Conservation (phyloP, 2,888 invertebrate species). For the Lagria hirta region DNA sequence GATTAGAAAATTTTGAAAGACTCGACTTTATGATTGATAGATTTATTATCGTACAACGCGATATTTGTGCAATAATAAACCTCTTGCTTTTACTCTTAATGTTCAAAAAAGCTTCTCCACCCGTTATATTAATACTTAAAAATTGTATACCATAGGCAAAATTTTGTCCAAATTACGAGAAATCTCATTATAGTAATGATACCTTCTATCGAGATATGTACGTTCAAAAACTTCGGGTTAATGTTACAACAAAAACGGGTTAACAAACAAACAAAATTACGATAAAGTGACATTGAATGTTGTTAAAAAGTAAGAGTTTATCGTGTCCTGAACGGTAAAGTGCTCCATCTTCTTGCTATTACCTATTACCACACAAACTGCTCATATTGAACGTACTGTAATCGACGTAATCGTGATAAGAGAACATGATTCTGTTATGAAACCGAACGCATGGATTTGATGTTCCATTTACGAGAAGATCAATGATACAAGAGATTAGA, state of each 20-base stretch:
- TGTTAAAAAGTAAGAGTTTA: conserved; percentile 19
- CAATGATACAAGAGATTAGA: conserved; percentile 15
- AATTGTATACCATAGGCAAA: no score
- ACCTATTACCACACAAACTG: conserved; percentile 5
- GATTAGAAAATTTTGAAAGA: no score
- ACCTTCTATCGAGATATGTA: no score
- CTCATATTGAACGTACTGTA: conserved; percentile 1
- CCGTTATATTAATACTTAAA: no score
- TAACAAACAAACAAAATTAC: conserved; percentile 2
- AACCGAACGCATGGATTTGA: conserved; percentile 12
- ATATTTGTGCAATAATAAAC: no score
- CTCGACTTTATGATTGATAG: no score
- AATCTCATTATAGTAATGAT: neutral
- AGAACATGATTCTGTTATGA: conserved; percentile 11
- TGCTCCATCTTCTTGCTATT: conserved; percentile 10
- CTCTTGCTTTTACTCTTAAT: no score
- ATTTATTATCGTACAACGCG: no score
- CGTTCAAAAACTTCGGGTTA: no score
- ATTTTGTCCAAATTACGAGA: no score
- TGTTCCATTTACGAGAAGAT: conserved; percentile 11
- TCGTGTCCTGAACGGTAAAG: conserved; percentile 4
- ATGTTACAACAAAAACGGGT: conserved; percentile 8
- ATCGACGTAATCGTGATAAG: conserved; percentile 8
- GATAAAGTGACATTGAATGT: neutral
- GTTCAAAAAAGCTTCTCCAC: no score